Evolutionary conservation across 2,113 vertebrate species (phyloP).

Genomic region (Poecile atricapillus): DNA sequence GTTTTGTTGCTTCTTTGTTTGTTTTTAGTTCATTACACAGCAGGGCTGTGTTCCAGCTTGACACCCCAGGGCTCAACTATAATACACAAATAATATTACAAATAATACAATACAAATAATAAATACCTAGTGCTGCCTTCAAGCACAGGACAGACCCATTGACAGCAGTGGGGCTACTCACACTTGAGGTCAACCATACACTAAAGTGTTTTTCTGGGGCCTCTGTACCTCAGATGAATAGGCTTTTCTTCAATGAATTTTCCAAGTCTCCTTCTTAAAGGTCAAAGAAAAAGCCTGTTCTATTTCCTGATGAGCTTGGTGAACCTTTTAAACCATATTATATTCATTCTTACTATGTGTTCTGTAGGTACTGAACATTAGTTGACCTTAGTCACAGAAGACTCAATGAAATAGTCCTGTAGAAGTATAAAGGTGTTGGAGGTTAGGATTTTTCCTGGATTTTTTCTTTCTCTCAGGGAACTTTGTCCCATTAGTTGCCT

Average conservation of each 20-base stretch:
- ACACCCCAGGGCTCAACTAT: neutral
- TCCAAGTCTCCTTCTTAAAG: conserved; percentile 46
- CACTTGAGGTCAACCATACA: neutral
- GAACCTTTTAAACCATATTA: conserved; percentile 37
- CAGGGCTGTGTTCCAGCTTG: neutral
- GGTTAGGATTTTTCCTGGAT: neutral
- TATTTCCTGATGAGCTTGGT: conserved; percentile 18
- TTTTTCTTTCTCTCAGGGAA: neutral
- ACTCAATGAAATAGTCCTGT: neutral
- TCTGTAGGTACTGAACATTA: neutral
- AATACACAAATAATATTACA: neutral
- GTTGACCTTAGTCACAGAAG: neutral
- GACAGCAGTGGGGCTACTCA: neutral
- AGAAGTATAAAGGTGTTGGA: neutral
- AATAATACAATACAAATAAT: neutral
- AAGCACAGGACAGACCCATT: neutral
- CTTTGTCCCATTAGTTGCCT: neutral
- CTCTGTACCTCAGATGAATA: neutral
- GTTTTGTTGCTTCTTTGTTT: neutral
- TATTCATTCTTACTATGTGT: conserved; percentile 23
- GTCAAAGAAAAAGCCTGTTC: conserved; percentile 53
- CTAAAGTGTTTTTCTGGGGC: neutral
- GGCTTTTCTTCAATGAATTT: conserved; percentile 46
- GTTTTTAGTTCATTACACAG: neutral
- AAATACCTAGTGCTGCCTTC: neutral